A percentile compares a stretch with the other conserved stretches of the same genome.
These are phyloP conservation scores for Pedicia rivosa DNA, from an alignment of 2,888 invertebrate species.

Conservation along the genomic window DNA sequence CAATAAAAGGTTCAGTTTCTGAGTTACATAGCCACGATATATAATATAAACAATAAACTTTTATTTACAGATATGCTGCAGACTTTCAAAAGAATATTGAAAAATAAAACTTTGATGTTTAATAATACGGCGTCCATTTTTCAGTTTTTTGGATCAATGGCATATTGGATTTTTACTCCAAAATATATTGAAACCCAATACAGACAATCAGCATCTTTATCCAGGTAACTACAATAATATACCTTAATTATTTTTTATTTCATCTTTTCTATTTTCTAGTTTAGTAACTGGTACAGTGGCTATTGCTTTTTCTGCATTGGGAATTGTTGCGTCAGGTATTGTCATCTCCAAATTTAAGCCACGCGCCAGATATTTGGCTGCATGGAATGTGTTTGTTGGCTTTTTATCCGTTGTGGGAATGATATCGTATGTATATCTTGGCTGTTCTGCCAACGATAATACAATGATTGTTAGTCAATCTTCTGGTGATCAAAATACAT, in stretches of 20 bases:
- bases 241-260: not conserved
- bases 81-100: conserved; percentile 38
- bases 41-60: not conserved
- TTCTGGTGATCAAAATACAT: conserved; percentile 23
- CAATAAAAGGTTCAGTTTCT: conserved; percentile 25
- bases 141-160: conserved; percentile 45
- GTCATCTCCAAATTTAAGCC: conserved; percentile 42
- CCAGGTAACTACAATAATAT: conserved; percentile 17
- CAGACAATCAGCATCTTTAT: conserved; percentile 44
- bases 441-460: conserved; percentile 44
- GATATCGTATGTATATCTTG: conserved; percentile 46
- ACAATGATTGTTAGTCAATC: conserved; percentile 22
- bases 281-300: conserved; percentile 46
- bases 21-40: too few species aligned
- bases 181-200: conserved; percentile 59
- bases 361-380: conserved; percentile 37
- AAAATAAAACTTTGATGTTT: conserved; percentile 42
- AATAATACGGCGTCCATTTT: conserved; percentile 45
- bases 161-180: conserved; percentile 53
- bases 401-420: conserved; percentile 41
- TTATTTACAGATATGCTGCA: conserved; percentile 34
- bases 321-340: conserved; percentile 39
- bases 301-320: conserved; percentile 41
- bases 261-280: conserved; percentile 27
- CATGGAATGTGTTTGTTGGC: conserved; percentile 43